Evolutionary conservation across 2,888 invertebrate genomes (phyloP).

Genomic region (Lasius fuliginosus): DNA sequence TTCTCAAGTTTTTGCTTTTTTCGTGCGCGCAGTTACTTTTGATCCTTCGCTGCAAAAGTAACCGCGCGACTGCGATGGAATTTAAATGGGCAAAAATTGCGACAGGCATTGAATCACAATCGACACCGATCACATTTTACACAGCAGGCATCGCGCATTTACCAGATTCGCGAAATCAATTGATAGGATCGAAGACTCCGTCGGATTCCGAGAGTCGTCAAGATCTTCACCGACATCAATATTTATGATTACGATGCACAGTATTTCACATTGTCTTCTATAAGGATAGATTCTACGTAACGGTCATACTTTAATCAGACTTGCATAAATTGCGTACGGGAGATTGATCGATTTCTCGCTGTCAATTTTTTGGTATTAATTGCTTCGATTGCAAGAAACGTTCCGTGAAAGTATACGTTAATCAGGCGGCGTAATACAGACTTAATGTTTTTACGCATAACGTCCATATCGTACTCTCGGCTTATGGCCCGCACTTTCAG

Average conservation of each 20-base stretch:
- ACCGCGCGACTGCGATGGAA: slow-evolving; percentile 26
- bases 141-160: slow-evolving; percentile 25
- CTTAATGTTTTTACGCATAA: slow-evolving; percentile 75
- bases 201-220: slow-evolving; percentile 62
- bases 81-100: slow-evolving; percentile 44
- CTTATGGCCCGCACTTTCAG: slow-evolving; percentile 75
- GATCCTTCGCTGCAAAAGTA: slow-evolving; percentile 22
- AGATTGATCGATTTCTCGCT: slow-evolving; percentile 44
- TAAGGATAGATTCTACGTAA: slow-evolving; percentile 18
- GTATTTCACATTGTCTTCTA: slow-evolving; percentile 14
- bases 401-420: slow-evolving; percentile 71
- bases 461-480: slow-evolving; percentile 67
- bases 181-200: slow-evolving; percentile 62
- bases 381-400: slow-evolving; percentile 20
- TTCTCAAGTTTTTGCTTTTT: not conserved
- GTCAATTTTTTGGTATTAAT: slow-evolving; percentile 51
- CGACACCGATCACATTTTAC: slow-evolving; percentile 69
- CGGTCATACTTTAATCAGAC: slow-evolving; percentile 15
- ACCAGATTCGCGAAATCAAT: slow-evolving; percentile 33
- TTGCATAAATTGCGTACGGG: slow-evolving; percentile 12
- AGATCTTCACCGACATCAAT: slow-evolving; percentile 19
- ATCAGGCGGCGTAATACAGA: slow-evolving; percentile 72
- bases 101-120: slow-evolving; percentile 64
- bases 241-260: slow-evolving; percentile 43
- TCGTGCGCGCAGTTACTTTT: not conserved